Conservation (phyloP, 2,888 invertebrate genomes). For the Eremobia ochroleuca region DNA sequence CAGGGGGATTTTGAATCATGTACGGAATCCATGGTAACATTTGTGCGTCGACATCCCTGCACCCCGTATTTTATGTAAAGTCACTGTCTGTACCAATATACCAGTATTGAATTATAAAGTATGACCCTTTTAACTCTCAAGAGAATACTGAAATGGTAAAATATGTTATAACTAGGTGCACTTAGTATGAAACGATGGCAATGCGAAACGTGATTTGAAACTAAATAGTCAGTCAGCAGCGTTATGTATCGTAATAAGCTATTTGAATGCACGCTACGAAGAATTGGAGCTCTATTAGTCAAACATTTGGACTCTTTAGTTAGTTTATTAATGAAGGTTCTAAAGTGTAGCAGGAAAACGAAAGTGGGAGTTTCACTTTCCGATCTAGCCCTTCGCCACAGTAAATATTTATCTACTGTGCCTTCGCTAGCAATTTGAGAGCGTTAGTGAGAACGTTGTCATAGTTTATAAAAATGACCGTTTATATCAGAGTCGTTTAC, state of each 20-base stretch:
- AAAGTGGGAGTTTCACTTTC: constrained; percentile 45
- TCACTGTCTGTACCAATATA: no score
- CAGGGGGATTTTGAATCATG: no score
- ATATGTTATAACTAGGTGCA: neutral
- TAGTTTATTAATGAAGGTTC: constrained; percentile 42
- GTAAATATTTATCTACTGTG: no score
- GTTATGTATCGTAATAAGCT: constrained; percentile 50
- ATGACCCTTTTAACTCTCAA: neutral
- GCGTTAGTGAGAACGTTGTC: constrained; percentile 17
- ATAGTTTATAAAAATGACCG: constrained; percentile 66
- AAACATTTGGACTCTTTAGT: constrained; percentile 39
- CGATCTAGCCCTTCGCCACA: constrained; percentile 41
- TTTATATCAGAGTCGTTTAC: constrained; percentile 61
- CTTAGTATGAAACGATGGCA: constrained; percentile 36
- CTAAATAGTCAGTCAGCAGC: constrained; percentile 37
- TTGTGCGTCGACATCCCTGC: neutral
- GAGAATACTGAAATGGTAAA: neutral
- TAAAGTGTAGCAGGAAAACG: constrained; percentile 33
- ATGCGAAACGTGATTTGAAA: constrained; percentile 69
- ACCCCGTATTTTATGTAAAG: no score
- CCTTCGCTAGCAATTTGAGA: constrained; percentile 27
- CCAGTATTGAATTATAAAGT: neutral
- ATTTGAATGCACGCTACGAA: constrained; percentile 55
- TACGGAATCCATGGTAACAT: neutral
- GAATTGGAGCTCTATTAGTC: constrained; percentile 47